Conservation (phyloP, 2,113 vertebrate species). For the Chaenogobius annularis region DNA sequence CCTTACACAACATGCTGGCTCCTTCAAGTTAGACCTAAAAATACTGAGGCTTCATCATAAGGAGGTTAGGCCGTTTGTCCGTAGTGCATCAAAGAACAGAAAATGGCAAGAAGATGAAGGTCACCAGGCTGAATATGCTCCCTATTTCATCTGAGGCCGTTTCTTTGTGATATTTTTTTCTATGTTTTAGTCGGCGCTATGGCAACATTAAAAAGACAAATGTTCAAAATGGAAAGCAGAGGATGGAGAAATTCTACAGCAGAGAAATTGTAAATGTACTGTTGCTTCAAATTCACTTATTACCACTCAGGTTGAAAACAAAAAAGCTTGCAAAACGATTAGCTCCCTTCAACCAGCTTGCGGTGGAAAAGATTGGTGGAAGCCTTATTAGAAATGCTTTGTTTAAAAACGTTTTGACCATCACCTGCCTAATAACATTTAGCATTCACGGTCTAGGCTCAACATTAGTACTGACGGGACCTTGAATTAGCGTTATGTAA, state of each 20-base stretch:
- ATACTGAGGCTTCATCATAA: conserved; percentile 41
- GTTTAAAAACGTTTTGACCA: too few species aligned
- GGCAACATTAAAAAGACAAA: background rate
- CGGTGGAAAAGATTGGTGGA: too few species aligned
- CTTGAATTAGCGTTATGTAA: background rate
- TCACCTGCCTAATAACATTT: background rate
- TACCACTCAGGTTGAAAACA: background rate
- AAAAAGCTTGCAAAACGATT: background rate
- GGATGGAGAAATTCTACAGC: background rate
- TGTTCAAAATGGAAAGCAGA: background rate
- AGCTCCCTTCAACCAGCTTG: background rate
- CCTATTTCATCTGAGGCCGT: conserved; percentile 17
- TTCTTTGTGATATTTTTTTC: background rate
- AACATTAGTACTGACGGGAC: background rate
- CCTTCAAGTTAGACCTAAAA: conserved; percentile 52
- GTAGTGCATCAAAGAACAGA: conserved; percentile 5
- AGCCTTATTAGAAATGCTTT: too few species aligned
- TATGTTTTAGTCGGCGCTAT: background rate
- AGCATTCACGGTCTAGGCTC: background rate
- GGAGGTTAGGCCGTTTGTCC: conserved; percentile 39
- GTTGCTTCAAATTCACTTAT: background rate
- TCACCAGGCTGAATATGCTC: conserved; percentile 14
- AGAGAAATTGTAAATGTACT: background rate
- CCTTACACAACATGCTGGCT: conserved; percentile 44
- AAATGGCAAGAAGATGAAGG: conserved; percentile 29